A percentile compares a stretch with the other conserved stretches of the same genome.
These are phyloP conservation scores for Odocoileus virginianus DNA, from an alignment of 2,113 vertebrate genomes.

Conservation along the genomic window DNA sequence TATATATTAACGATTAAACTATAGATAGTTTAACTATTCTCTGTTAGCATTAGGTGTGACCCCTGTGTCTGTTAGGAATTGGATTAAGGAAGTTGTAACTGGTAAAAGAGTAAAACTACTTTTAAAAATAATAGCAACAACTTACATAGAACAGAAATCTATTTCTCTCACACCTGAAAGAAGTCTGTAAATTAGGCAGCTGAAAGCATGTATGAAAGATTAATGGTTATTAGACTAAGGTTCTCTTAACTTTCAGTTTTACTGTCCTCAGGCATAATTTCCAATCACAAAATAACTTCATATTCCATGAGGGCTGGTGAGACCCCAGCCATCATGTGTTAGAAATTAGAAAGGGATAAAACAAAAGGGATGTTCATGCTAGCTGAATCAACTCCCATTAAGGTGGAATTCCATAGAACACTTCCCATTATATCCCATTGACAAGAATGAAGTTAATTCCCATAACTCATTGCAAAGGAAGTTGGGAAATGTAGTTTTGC, in stretches of 20 bases:
- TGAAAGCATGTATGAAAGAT: not conserved
- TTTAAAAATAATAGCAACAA: not conserved
- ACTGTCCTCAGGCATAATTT: not conserved
- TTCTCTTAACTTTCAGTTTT: not conserved
- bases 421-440: not conserved
- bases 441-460: not conserved
- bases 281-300: not conserved
- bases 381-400: not conserved
- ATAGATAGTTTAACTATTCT: not conserved
- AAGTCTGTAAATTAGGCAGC: not conserved
- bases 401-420: not conserved
- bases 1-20: too few species aligned
- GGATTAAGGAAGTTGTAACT: not conserved
- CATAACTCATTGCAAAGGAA: not conserved
- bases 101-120: not conserved
- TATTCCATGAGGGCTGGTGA: not conserved
- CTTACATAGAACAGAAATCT: not conserved
- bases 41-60: not conserved
- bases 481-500: not conserved
- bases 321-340: not conserved
- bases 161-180: not conserved
- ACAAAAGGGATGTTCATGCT: not conserved
- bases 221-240: not conserved
- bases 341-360: not conserved
- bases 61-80: not conserved